These are phyloP conservation scores for Burhinus oedicnemus DNA, from an alignment of 2,113 vertebrate species.

Conservation along the genomic window DNA sequence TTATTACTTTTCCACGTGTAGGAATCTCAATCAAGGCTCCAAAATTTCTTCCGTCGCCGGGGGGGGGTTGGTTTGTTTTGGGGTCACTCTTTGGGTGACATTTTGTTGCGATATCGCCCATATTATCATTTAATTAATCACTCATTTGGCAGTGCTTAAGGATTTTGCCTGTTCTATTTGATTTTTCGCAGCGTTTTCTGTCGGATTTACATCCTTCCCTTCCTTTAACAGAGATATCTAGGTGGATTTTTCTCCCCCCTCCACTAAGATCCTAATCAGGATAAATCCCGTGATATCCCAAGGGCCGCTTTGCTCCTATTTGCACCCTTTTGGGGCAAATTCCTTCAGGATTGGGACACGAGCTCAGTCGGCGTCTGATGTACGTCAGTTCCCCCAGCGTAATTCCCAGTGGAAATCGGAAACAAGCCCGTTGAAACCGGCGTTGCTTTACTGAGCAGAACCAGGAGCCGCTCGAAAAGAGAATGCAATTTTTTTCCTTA, in stretches of 20 bases:
- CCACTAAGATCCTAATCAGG: neutral
- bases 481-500: neutral
- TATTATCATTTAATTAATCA: too few relatives aligned
- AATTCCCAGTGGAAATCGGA: neutral
- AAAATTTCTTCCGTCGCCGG: neutral
- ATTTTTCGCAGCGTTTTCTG: neutral
- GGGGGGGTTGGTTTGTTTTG: neutral
- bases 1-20: neutral
- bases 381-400: rapidly evolving
- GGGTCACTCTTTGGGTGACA: neutral
- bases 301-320: neutral
- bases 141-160: rapidly evolving
- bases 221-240: neutral
- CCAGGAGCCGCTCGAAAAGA: neutral
- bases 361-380: rapidly evolving
- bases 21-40: neutral
- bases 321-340: neutral
- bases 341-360: rapidly evolving
- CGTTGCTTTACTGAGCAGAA: neutral
- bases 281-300: too few relatives aligned
- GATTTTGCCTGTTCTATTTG: neutral
- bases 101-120: neutral
- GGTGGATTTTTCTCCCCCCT: neutral
- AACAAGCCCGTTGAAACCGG: rapidly evolving
- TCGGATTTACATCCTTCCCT: neutral